phyloP scores from a whole-genome alignment of 2,113 vertebrate genomes.

The Bos javanicus region DNA sequence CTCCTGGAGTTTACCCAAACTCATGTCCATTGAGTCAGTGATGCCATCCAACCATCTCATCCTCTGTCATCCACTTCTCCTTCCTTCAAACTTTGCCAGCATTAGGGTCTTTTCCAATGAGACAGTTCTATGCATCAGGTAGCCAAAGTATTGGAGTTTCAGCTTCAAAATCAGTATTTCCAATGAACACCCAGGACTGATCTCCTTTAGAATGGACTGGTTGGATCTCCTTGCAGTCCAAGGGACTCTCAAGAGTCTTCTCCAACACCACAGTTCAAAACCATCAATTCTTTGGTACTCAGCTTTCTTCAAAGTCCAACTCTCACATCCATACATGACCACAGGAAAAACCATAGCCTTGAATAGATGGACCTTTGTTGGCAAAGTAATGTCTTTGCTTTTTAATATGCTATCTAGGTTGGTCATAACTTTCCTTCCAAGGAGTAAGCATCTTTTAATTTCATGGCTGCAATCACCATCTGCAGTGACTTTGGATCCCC shows the following conservation, averaged over 20 bases:
- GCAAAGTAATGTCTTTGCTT: background rate
- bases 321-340: background rate
- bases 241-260: background rate
- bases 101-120: background rate
- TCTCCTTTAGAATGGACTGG: background rate
- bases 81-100: background rate
- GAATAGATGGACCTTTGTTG: background rate
- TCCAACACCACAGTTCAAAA: background rate
- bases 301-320: background rate
- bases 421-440: background rate
- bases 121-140: background rate
- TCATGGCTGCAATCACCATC: background rate
- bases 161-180: background rate
- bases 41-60: background rate
- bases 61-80: background rate
- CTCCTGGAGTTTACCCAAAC: background rate
- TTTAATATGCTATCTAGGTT: background rate
- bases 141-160: background rate
- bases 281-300: fast-evolving
- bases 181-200: background rate
- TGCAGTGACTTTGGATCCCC: background rate
- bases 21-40: background rate
- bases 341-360: background rate
- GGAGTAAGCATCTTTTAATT: background rate
- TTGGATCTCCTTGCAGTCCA: background rate